phyloP scores from a whole-genome alignment of 92 coral and sea anemone genomes.

The Bergia puertoricense region DNA sequence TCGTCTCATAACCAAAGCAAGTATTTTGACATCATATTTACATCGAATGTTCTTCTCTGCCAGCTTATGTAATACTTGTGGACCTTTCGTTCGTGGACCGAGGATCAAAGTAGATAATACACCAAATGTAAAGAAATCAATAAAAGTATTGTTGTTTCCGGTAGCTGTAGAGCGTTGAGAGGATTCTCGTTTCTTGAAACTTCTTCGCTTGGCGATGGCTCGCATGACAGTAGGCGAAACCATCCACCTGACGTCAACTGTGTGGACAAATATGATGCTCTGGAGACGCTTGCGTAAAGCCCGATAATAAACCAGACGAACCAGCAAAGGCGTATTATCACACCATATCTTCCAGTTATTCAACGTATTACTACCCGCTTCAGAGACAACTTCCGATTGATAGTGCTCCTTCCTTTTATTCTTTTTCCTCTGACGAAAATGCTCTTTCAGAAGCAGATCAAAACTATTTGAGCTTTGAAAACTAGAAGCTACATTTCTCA shows the following conservation, averaged over 20 bases:
- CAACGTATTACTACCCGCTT: neutral
- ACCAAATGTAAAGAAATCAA: conserved; percentile 33
- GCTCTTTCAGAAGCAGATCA: neutral
- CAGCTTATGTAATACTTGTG: neutral
- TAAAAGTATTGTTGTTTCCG: neutral
- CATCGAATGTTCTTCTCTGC: neutral
- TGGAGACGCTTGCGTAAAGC: conserved; percentile 21
- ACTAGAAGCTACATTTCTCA: neutral
- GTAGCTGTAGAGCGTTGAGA: neutral
- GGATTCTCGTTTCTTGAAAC: too few relatives aligned
- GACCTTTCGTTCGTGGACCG: neutral
- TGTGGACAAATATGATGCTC: neutral
- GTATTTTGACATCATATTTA: conserved; percentile 1
- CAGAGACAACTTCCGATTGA: neutral
- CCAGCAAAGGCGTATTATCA: conserved; percentile 18
- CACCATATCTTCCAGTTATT: conserved; percentile 22
- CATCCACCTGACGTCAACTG: conserved; percentile 14
- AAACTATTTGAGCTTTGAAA: neutral
- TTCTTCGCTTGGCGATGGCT: neutral
- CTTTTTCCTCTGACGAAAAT: conserved; percentile 8
- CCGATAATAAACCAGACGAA: neutral
- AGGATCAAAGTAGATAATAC: conserved; percentile 17
- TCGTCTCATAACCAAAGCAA: conserved; percentile 10
- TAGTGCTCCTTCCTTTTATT: neutral
- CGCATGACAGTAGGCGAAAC: neutral